Conservation (phyloP, 1,140 invertebrate species). For the Neodiprion pinetum region DNA sequence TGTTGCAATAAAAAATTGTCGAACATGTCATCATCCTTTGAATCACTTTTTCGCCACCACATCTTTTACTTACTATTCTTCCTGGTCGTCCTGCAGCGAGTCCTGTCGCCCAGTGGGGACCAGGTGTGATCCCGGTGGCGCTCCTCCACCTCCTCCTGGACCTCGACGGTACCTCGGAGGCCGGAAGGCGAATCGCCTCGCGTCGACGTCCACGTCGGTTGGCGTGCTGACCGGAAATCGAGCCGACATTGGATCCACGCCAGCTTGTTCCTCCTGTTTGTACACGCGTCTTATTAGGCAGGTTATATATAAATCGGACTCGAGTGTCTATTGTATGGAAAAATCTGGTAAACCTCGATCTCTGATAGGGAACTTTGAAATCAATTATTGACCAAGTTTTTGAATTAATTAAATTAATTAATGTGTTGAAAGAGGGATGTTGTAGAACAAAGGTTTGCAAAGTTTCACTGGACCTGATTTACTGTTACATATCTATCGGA, state of each 20-base stretch:
- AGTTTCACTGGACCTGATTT: too few relatives aligned
- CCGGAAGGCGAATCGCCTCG: conserved; percentile 63
- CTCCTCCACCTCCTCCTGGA: conserved; percentile 48
- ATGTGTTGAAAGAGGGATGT: too few relatives aligned
- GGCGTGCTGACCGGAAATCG: conserved; percentile 57
- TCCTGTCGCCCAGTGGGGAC: conserved; percentile 52
- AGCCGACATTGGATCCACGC: conserved; percentile 68
- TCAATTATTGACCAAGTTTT: too few relatives aligned
- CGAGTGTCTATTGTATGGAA: too few relatives aligned
- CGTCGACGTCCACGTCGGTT: conserved; percentile 61
- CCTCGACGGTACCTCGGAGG: conserved; percentile 61
- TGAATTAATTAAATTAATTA: too few relatives aligned
- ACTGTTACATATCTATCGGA: too few relatives aligned
- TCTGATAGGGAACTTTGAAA: too few relatives aligned
- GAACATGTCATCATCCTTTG: background rate
- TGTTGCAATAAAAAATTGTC: conserved; percentile 39
- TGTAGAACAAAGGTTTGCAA: too few relatives aligned
- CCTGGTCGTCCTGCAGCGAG: conserved; percentile 56
- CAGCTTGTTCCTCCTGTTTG: conserved; percentile 72
- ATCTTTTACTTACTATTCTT: conserved; percentile 57
- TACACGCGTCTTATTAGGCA: too few relatives aligned
- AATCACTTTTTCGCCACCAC: conserved; percentile 6
- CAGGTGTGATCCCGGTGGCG: conserved; percentile 48
- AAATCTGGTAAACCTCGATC: too few relatives aligned
- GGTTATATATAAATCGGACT: conserved; percentile 21